phyloP scores from a whole-genome alignment of 2,113 vertebrate genomes.

The Xyliphius kryptos region DNA sequence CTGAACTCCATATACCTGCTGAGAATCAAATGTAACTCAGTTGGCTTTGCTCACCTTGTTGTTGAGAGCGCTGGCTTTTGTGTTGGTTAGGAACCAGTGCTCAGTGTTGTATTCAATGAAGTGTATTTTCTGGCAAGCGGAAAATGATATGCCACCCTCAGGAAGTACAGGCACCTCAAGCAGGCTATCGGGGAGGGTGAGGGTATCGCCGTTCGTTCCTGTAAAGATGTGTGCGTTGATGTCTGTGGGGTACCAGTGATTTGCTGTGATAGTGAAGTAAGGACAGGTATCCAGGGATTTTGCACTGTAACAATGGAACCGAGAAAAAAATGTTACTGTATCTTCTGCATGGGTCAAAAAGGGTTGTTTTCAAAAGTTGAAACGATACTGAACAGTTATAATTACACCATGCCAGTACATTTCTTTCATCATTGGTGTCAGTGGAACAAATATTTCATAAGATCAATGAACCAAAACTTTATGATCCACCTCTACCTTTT shows the following conservation, averaged over 20 bases:
- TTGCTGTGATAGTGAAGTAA: constrained; percentile 76
- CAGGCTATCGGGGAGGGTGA: constrained; percentile 77
- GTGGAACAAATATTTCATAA: too few species aligned
- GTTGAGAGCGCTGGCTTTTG: constrained; percentile 70
- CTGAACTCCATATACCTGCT: too few species aligned
- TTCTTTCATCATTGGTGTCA: too few species aligned
- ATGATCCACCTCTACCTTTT: too few species aligned
- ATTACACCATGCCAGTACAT: too few species aligned
- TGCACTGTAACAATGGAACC: constrained; percentile 61
- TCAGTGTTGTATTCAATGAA: constrained; percentile 90
- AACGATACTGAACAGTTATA: too few species aligned
- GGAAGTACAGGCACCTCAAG: constrained; percentile 65
- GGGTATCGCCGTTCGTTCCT: constrained; percentile 80
- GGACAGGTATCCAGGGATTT: constrained; percentile 82
- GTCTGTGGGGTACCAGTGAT: constrained; percentile 88
- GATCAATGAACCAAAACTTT: too few species aligned
- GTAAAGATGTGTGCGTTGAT: constrained; percentile 89
- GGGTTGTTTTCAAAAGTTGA: too few species aligned
- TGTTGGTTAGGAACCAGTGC: constrained; percentile 81
- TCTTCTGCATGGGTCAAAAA: too few species aligned
- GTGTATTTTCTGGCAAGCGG: constrained; percentile 69
- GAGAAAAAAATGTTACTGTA: too few species aligned
- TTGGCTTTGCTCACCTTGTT: constrained; percentile 72
- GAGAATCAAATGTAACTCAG: too few species aligned
- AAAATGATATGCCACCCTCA: constrained; percentile 52